These are phyloP conservation scores for Phodopus roborovskii DNA, from an alignment of 2,113 vertebrate species.

Conservation along the genomic window DNA sequence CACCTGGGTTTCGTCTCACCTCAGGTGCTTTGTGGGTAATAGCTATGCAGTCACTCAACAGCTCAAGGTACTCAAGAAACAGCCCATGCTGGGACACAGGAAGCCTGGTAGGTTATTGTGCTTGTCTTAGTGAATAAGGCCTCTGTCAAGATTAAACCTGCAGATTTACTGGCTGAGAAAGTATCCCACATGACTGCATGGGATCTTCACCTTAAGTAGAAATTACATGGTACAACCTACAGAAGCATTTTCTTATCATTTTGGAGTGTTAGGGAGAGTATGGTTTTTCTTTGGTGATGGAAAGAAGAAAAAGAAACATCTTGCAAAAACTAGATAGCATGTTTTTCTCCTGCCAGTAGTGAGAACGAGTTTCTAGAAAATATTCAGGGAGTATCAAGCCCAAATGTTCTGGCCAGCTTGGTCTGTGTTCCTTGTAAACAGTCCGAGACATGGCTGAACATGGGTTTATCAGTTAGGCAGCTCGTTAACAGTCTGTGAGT, in stretches of 20 bases:
- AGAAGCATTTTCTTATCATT: constrained; percentile 69
- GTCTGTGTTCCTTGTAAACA: constrained; percentile 29
- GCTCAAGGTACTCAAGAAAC: constrained; percentile 39
- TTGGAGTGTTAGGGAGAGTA: constrained; percentile 58
- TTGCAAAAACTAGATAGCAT: constrained; percentile 43
- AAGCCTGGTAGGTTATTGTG: constrained; percentile 60
- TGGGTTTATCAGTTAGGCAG: constrained; percentile 56
- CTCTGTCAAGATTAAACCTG: constrained; percentile 80
- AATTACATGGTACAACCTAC: constrained; percentile 86
- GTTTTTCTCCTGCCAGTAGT: constrained; percentile 49
- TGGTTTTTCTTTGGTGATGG: constrained; percentile 57
- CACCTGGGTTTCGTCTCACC: constrained; percentile 84
- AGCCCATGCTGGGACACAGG: constrained; percentile 61
- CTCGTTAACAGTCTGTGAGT: not conserved
- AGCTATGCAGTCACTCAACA: constrained; percentile 69
- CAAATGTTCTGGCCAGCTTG: not conserved
- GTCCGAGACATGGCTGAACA: constrained; percentile 20
- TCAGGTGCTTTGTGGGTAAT: constrained; percentile 84
- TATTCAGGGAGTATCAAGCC: constrained; percentile 7
- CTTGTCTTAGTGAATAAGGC: constrained; percentile 77
- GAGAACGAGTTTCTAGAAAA: constrained; percentile 63
- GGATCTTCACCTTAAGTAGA: constrained; percentile 84
- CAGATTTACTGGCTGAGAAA: constrained; percentile 77
- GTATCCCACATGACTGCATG: constrained; percentile 76
- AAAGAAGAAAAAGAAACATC: constrained; percentile 61